These are phyloP conservation scores for Lutjanus argentimaculatus DNA, from an alignment of 2,797 vertebrate genomes.

Conservation along the genomic window DNA sequence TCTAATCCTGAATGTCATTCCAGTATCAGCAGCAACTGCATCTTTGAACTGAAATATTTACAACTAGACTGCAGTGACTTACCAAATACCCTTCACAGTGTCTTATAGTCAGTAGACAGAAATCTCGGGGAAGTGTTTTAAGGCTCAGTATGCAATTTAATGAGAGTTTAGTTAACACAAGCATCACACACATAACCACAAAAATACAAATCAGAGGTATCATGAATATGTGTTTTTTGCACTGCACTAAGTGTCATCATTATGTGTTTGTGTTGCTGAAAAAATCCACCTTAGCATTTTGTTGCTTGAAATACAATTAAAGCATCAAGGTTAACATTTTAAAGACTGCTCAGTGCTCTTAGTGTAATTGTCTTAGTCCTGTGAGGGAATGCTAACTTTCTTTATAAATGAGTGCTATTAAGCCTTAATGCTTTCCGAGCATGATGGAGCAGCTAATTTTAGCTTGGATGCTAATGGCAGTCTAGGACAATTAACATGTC, in stretches of 20 bases:
- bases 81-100: background rate
- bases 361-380: slow-evolving; percentile 63
- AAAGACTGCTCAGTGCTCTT: slow-evolving; percentile 43
- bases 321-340: slow-evolving; percentile 53
- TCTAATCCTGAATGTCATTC: slow-evolving; percentile 4
- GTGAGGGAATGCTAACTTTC: slow-evolving; percentile 66
- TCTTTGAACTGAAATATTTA: slow-evolving; percentile 13
- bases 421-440: slow-evolving; percentile 75
- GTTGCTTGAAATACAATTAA: slow-evolving; percentile 14
- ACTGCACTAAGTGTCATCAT: slow-evolving; percentile 2
- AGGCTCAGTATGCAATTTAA: background rate
- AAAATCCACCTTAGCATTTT: background rate
- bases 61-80: background rate
- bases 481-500: slow-evolving; percentile 78
- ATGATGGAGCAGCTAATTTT: slow-evolving; percentile 82
- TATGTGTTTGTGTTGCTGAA: slow-evolving; percentile 1
- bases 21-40: slow-evolving; percentile 2
- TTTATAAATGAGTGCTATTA: slow-evolving; percentile 77
- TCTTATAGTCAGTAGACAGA: background rate
- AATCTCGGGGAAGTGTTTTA: background rate
- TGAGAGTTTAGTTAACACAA: background rate
- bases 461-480: slow-evolving; percentile 75
- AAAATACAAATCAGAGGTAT: background rate
- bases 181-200: background rate
- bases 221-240: background rate